phyloP scores from a whole-genome alignment of 2,888 invertebrate species.

The Chromoteleia sp. region DNA sequence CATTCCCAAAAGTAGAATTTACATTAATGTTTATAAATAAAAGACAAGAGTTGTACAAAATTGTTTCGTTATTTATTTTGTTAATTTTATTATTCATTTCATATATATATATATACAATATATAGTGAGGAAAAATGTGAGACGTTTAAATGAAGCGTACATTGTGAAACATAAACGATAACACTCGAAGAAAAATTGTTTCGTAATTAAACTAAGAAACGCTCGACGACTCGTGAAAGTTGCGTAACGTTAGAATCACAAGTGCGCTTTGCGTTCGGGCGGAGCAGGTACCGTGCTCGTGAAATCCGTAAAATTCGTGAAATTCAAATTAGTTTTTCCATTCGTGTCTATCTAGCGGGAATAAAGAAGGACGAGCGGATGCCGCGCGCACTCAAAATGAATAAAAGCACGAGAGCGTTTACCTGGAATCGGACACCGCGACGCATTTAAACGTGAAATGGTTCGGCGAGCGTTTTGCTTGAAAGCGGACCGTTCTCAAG shows the following conservation, averaged over 20 bases:
- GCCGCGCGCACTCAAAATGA: slow-evolving; percentile 72
- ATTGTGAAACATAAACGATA: too few species aligned
- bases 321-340: slow-evolving; percentile 70
- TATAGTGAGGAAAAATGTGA: too few species aligned
- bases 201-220: slow-evolving; percentile 58
- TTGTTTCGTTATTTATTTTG: too few species aligned
- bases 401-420: slow-evolving; percentile 72
- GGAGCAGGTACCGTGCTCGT: slow-evolving; percentile 32
- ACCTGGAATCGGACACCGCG: slow-evolving; percentile 72
- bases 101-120: too few species aligned
- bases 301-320: slow-evolving; percentile 66
- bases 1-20: too few species aligned
- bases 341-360: slow-evolving; percentile 61
- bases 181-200: slow-evolving; percentile 42
- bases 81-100: too few species aligned
- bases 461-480: slow-evolving; percentile 73
- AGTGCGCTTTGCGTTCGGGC: slow-evolving; percentile 9
- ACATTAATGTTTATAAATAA: too few species aligned
- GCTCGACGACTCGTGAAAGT: slow-evolving; percentile 50
- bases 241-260: slow-evolving; percentile 50
- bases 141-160: too few species aligned
- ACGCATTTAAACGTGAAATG: slow-evolving; percentile 72
- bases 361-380: slow-evolving; percentile 66
- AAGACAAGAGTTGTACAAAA: too few species aligned
- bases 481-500: slow-evolving; percentile 73